These are phyloP conservation scores for Chiroxiphia lanceolata DNA, from an alignment of 2,797 vertebrate species.

Conservation along the genomic window DNA sequence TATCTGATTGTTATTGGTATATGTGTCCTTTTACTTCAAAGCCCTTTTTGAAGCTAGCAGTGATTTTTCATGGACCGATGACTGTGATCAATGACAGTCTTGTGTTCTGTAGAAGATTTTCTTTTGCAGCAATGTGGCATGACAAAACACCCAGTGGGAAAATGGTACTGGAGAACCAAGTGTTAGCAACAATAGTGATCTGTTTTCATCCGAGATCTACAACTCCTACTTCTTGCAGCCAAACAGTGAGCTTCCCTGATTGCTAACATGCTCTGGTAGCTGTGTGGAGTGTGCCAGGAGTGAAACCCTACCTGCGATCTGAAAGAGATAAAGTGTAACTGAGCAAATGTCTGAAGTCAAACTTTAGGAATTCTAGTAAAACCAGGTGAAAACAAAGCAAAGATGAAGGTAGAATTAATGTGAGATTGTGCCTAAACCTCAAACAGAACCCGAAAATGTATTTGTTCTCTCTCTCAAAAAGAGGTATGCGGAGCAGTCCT, in stretches of 20 bases:
- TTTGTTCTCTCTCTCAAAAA: background rate
- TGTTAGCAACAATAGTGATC: background rate
- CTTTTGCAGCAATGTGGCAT: background rate
- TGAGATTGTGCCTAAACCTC: background rate
- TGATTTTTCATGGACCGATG: background rate
- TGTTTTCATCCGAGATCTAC: background rate
- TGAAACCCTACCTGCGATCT: background rate
- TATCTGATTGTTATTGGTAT: background rate
- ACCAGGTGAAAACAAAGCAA: slow-evolving; percentile 5
- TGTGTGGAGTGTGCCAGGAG: fast-evolving
- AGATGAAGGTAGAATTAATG: background rate
- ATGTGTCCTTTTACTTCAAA: background rate
- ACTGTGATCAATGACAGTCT: background rate
- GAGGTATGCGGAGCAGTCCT: fast-evolving
- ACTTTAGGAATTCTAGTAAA: slow-evolving; percentile 21
- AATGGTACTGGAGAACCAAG: background rate
- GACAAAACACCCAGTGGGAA: background rate
- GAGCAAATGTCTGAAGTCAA: background rate
- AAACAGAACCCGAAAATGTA: background rate
- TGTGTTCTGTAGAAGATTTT: background rate
- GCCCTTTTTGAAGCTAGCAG: background rate
- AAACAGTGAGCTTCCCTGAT: background rate
- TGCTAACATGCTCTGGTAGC: background rate
- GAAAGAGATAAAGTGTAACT: background rate
- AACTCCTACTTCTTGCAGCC: background rate